These are phyloP conservation scores for Frankliniella intonsa DNA, from an alignment of 2,888 invertebrate genomes.

Conservation along the genomic window DNA sequence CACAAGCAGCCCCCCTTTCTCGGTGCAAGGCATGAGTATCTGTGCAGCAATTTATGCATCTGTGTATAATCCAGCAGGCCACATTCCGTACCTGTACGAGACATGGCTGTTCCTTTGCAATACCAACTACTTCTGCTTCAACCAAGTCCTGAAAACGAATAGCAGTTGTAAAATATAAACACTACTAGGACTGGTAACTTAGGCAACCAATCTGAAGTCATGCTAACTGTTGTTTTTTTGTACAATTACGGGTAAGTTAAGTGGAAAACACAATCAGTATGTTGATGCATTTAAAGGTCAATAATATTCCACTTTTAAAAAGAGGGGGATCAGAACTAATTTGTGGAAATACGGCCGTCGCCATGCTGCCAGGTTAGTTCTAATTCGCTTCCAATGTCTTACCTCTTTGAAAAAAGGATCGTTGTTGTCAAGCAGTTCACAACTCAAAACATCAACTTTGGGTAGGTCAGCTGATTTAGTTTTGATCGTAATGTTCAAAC, in stretches of 20 bases:
- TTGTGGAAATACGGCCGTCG: background rate
- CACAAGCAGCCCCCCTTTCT: constrained; percentile 52
- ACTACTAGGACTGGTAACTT: background rate
- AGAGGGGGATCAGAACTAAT: background rate
- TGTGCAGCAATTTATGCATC: constrained; percentile 60
- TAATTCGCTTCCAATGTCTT: background rate
- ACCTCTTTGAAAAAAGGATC: constrained; percentile 19
- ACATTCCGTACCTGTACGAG: constrained; percentile 54
- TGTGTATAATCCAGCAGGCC: constrained; percentile 59
- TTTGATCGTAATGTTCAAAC: constrained; percentile 8
- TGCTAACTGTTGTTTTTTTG: background rate
- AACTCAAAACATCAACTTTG: background rate
- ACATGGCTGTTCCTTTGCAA: constrained; percentile 55
- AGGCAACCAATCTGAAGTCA: background rate
- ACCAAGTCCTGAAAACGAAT: constrained; percentile 50
- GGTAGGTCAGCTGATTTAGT: background rate
- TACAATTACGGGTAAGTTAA: constrained; percentile 40
- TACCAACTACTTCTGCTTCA: constrained; percentile 51
- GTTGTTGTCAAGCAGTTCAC: background rate
- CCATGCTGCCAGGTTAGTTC: constrained; percentile 14
- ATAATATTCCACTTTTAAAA: background rate
- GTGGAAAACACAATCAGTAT: background rate
- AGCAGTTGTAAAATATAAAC: background rate
- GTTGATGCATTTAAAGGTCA: background rate
- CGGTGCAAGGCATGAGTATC: constrained; percentile 59